Base-by-base conservation (phyloP, 2,113 vertebrate species). In the Polypterus senegalus region DNA sequence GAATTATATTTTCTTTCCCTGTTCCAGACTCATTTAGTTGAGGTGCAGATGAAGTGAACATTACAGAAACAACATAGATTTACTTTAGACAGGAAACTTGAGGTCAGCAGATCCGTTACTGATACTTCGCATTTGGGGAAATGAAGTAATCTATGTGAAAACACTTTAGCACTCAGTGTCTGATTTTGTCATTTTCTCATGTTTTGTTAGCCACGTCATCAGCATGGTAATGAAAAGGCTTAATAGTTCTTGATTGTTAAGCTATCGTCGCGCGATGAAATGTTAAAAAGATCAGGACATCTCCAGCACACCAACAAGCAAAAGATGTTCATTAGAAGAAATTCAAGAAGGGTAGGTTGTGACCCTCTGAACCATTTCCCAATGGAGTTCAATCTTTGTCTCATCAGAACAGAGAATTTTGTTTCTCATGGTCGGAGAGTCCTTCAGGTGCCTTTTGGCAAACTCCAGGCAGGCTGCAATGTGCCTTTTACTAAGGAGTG, bases 141-240 rank as follows among this genome's bases (percentile, higher is more conserved):
- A 56, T 80, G 79, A 70, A 67, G 74, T 69, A 76, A 78, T 54
- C 48, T 48, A 47, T 45, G 6, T 61, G 7, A 60, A 66, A 62
- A 70, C 61, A 58, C 46, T 46, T 58, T 47, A 62, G 43, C 66
- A 61, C 71, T 67, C 47, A 49, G 44, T 52, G 64, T 75, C 79
- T 74, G 76, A 77, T 79, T 81, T 79, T 76, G 75, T 79, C 77
- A 81, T 82, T 75, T 60, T 65, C 70, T 74, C 74, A 84, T 83
- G 73, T 79, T 77, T 76, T 68, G 69, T 66, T 71, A 67, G 73
- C 83, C 78, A 82, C 75, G 69, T 81, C 71, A 78, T 73, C 54
- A 70, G 69, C 74, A 68, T 74, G 76, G 71, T 76, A 73, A 70
- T 73, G 61, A 64, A 67, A 65, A 60, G 53, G 47, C 61, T 55